Conservation (phyloP, 2,888 invertebrate species). For the Drosophila mercatorum region DNA sequence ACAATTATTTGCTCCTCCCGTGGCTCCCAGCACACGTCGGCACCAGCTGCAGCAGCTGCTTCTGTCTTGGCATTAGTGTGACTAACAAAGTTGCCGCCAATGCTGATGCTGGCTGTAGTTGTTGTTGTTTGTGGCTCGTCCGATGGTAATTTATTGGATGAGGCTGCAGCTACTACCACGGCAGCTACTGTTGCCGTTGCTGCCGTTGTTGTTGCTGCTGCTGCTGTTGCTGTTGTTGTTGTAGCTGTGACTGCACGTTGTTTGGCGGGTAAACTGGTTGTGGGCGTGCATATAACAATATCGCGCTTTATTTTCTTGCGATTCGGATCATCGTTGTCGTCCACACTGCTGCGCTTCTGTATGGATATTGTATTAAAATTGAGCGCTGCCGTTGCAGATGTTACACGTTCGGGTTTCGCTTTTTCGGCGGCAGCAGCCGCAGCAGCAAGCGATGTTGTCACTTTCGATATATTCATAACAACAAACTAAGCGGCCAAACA, state of each 20-base stretch:
- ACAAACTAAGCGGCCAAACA: slow-evolving; percentile 59
- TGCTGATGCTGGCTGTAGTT: slow-evolving; percentile 16
- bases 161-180: slow-evolving; percentile 5
- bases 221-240: slow-evolving; percentile 27
- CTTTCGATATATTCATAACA: slow-evolving; percentile 81
- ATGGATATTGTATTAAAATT: slow-evolving; percentile 68
- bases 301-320: slow-evolving; percentile 71
- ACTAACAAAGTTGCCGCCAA: slow-evolving; percentile 34
- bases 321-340: slow-evolving; percentile 60
- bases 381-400: slow-evolving; percentile 67
- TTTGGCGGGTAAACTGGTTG: slow-evolving; percentile 71
- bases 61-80: slow-evolving; percentile 47
- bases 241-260: slow-evolving; percentile 51
- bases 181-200: background rate
- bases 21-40: slow-evolving; percentile 42
- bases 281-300: slow-evolving; percentile 63
- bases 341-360: slow-evolving; percentile 71
- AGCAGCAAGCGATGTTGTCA: slow-evolving; percentile 80
- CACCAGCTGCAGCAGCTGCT: slow-evolving; percentile 10
- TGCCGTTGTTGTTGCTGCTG: slow-evolving; percentile 29
- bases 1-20: slow-evolving; percentile 60
- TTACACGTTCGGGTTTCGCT: slow-evolving; percentile 80
- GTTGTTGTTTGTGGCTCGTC: slow-evolving; percentile 37
- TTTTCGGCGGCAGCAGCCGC: slow-evolving; percentile 80
- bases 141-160: slow-evolving; percentile 15